Evolutionary conservation across 30 jellyfish, hydroid and myxozoan species (phyloP).

Genomic region (Haliclystus octoradiatus): DNA sequence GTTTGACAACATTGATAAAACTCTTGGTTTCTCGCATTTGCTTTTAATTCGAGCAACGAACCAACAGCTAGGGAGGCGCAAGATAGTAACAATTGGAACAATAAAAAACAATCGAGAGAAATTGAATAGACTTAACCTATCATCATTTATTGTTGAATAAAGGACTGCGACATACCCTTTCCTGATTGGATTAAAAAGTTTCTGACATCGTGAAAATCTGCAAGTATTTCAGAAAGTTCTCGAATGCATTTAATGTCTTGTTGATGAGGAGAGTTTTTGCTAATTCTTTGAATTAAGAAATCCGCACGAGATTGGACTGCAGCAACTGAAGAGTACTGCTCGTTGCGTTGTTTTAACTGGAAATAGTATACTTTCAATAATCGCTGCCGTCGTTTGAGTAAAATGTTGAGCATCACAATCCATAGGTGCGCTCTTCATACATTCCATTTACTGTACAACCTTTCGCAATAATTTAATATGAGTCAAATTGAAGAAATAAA

Average conservation of each 20-base stretch:
- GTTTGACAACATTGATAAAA: slow-evolving; percentile 14
- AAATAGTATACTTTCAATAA: no score
- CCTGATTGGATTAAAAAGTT: background rate
- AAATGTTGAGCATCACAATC: no score
- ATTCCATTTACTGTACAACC: no score
- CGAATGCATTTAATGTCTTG: background rate
- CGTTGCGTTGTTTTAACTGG: slow-evolving; percentile 1
- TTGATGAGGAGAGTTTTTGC: background rate
- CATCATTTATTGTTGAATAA: no score
- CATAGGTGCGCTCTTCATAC: no score
- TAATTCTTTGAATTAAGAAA: background rate
- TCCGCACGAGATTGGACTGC: background rate
- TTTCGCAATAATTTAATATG: no score
- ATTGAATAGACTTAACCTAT: no score
- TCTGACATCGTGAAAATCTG: background rate
- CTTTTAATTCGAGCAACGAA: slow-evolving; percentile 17
- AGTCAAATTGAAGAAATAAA: no score
- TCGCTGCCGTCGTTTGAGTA: no score
- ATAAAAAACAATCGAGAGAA: no score
- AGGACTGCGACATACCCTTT: background rate
- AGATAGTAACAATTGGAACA: no score
- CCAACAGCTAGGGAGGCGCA: slow-evolving; percentile 12
- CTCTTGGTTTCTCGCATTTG: slow-evolving; percentile 16
- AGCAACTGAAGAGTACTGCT: slow-evolving; percentile 1
- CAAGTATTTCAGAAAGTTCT: background rate